These are phyloP conservation scores for Alloplasta piceator DNA, from an alignment of 2,888 invertebrate genomes.

Conservation along the genomic window DNA sequence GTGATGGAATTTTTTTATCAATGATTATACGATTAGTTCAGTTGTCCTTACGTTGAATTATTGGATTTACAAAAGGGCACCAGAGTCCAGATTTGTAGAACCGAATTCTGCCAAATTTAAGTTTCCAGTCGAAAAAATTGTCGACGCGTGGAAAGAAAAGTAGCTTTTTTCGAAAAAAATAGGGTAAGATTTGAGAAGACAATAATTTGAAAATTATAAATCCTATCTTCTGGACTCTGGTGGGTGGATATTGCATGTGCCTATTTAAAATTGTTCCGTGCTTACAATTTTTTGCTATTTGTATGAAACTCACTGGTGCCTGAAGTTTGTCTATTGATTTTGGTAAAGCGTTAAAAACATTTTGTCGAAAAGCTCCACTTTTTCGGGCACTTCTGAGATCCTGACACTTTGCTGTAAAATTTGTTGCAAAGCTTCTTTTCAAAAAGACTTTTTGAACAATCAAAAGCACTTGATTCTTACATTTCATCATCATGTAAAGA, in stretches of 20 bases:
- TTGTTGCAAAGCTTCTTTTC: too few relatives aligned
- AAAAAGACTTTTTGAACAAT: too few relatives aligned
- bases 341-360: too few relatives aligned
- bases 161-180: neutral
- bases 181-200: neutral
- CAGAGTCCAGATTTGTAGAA: neutral
- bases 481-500: neutral
- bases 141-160: too few relatives aligned
- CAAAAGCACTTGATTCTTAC: neutral
- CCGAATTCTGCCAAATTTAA: neutral
- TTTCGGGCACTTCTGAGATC: neutral
- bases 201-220: neutral
- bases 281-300: too few relatives aligned
- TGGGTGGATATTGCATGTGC: neutral
- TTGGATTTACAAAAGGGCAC: constrained; percentile 4
- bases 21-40: constrained; percentile 36
- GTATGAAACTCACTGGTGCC: too few relatives aligned
- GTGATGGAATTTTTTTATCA: constrained; percentile 59
- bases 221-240: constrained; percentile 28
- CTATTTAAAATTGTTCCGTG: too few relatives aligned
- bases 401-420: too few relatives aligned
- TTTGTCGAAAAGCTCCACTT: neutral
- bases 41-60: constrained; percentile 1
- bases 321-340: too few relatives aligned
- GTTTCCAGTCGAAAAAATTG: neutral